phyloP scores from a whole-genome alignment of 1,140 invertebrate species.

The Goniozus legneri region DNA sequence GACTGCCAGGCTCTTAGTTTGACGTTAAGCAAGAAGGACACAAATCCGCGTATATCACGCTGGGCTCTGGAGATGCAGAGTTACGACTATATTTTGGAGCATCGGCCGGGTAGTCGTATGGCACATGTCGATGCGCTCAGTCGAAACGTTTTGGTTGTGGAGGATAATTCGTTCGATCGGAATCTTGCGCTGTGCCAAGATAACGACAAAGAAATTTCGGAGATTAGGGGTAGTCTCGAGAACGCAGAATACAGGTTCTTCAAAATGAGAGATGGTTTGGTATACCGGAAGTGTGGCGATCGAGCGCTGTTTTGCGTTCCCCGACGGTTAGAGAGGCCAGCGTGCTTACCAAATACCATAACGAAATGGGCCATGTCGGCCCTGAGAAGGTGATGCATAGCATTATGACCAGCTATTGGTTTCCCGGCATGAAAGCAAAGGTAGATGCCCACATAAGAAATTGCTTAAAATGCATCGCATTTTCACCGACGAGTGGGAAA shows the following conservation, averaged over 20 bases:
- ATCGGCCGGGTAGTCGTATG: background rate
- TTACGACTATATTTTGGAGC: background rate
- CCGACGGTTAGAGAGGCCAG: background rate
- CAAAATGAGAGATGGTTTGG: slow-evolving; percentile 8
- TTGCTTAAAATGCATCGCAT: background rate
- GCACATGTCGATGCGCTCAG: background rate
- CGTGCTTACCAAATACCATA: slow-evolving; percentile 3
- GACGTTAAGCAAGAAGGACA: slow-evolving; percentile 1
- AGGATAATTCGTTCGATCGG: slow-evolving; percentile 7
- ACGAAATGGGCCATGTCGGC: slow-evolving; percentile 6
- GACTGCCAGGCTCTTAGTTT: background rate
- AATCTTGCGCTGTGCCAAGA: slow-evolving; percentile 6
- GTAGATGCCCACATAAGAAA: background rate
- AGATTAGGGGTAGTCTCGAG: background rate
- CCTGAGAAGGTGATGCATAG: background rate
- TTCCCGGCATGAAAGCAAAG: background rate
- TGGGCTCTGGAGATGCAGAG: background rate
- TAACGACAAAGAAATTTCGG: background rate
- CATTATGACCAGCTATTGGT: slow-evolving; percentile 8
- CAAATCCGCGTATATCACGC: background rate
- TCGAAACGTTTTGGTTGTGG: slow-evolving; percentile 6
- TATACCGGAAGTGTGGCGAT: slow-evolving; percentile 1
- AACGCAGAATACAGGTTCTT: slow-evolving; percentile 3
- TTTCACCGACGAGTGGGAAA: background rate
- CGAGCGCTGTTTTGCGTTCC: slow-evolving; percentile 7